Evolutionary conservation across 1,140 invertebrate genomes (phyloP).

Genomic region (Alviniconcha marisindica): DNA sequence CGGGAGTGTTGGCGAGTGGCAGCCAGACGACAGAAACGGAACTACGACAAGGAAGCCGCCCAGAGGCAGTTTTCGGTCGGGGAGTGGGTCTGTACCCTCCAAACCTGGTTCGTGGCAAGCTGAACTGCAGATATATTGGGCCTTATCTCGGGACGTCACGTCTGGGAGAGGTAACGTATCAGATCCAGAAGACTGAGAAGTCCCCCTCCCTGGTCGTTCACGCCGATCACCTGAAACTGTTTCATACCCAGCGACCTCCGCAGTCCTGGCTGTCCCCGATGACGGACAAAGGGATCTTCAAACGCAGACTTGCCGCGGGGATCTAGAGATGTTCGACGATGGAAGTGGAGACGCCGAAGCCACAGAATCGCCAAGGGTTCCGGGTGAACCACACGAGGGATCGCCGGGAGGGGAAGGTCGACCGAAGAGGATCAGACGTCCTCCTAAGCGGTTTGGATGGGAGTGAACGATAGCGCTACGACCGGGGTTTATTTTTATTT

Average conservation of each 20-base stretch:
- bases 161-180: neutral
- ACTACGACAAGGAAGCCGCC: conserved; percentile 31
- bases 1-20: conserved; percentile 4
- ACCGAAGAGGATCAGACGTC: neutral
- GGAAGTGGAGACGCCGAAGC: too few relatives aligned
- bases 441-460: neutral
- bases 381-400: neutral
- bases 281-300: neutral
- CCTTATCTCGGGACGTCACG: neutral
- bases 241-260: neutral
- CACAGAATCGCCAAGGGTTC: neutral
- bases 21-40: conserved; percentile 34
- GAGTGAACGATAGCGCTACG: neutral
- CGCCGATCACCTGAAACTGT: neutral
- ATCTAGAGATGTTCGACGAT: neutral
- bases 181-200: neutral
- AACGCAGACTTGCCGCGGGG: neutral
- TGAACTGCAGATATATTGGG: neutral
- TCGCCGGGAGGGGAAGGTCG: neutral
- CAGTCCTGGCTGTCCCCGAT: neutral
- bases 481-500: too few relatives aligned
- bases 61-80: neutral
- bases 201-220: neutral
- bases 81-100: conserved; percentile 2
- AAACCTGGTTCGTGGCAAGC: neutral